Evolutionary conservation across 2,797 vertebrate genomes (phyloP).

Genomic region (Nannoperca obscura): DNA sequence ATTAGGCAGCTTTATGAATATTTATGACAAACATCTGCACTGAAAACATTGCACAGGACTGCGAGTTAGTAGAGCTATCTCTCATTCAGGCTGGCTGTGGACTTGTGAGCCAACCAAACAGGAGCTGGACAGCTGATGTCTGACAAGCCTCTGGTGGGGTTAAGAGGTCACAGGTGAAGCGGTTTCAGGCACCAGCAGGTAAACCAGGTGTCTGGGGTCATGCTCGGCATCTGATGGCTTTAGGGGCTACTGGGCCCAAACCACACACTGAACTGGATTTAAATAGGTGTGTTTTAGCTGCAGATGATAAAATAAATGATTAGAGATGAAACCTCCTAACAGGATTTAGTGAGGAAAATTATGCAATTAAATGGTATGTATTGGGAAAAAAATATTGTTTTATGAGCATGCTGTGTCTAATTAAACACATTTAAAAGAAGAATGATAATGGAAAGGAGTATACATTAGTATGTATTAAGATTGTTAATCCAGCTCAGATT

Average conservation of each 20-base stretch:
- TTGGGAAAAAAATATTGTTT: background rate
- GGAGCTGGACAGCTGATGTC: conserved; percentile 29
- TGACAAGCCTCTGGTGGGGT: conserved; percentile 45
- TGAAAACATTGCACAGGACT: conserved; percentile 46
- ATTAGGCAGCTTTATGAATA: conserved; percentile 81
- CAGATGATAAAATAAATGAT: background rate
- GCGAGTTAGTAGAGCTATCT: conserved; percentile 2
- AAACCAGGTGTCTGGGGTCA: conserved; percentile 58
- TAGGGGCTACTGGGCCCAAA: conserved; percentile 8
- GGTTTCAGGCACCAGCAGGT: conserved; percentile 33
- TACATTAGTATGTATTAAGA: background rate
- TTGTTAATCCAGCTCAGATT: background rate
- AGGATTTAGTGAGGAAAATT: background rate
- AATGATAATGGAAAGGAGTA: background rate
- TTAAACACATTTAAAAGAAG: background rate
- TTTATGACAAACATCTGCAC: conserved; percentile 81
- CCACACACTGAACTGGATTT: conserved; percentile 5
- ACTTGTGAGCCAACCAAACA: background rate
- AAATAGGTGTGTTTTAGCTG: conserved; percentile 15
- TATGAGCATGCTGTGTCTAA: background rate
- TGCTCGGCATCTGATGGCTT: background rate
- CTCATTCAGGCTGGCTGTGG: conserved; percentile 24
- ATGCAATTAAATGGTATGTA: background rate
- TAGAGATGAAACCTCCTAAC: background rate
- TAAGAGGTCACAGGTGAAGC: conserved; percentile 52